Evolutionary conservation across 2,888 invertebrate genomes (phyloP).

Genomic region (Sturmia bella): DNA sequence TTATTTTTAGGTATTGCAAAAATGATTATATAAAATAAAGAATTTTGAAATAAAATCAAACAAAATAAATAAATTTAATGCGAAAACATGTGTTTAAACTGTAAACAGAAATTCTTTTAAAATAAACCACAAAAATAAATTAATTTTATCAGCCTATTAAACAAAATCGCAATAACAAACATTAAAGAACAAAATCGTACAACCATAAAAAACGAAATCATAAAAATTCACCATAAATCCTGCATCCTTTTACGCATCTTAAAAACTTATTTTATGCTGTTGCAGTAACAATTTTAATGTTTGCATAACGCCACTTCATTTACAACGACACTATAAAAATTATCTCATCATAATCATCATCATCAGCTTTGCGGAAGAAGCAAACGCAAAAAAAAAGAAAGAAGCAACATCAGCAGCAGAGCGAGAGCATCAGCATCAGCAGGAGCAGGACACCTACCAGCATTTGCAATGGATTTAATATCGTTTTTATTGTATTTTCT

Average conservation of each 20-base stretch:
- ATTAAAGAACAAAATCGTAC: not conserved
- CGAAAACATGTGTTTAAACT: no score
- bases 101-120: no score
- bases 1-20: no score
- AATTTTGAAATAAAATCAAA: no score
- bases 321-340: conserved; percentile 40
- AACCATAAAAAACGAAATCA: conserved; percentile 13
- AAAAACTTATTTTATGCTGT: conserved; percentile 15
- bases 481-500: conserved; percentile 73
- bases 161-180: not conserved
- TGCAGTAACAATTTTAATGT: conserved; percentile 31
- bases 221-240: conserved; percentile 30
- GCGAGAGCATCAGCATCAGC: conserved; percentile 7
- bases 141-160: not conserved
- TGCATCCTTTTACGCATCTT: conserved; percentile 25
- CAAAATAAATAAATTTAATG: no score
- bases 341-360: conserved; percentile 22
- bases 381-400: not conserved
- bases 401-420: conserved; percentile 3
- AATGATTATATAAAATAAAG: no score
- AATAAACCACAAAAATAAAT: not conserved
- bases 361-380: not conserved
- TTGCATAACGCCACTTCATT: conserved; percentile 37
- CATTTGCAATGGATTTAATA: conserved; percentile 76
- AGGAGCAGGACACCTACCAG: conserved; percentile 25